phyloP scores from a whole-genome alignment of 2,888 invertebrate genomes.

The Escarpia spicata region DNA sequence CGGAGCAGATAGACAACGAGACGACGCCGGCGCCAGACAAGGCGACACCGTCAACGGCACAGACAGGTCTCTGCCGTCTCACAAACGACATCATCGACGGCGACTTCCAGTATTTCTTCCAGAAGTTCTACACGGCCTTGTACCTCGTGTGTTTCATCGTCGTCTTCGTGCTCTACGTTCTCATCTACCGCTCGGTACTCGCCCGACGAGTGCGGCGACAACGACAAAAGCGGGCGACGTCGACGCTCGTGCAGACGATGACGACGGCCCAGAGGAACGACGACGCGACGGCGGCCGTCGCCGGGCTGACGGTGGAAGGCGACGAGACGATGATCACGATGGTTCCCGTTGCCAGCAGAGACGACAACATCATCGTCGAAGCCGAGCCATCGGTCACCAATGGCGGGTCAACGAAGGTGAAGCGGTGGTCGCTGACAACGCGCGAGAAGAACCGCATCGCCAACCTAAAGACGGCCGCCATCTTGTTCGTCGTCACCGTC shows the following conservation, averaged over 20 bases:
- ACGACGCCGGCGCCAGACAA: background rate
- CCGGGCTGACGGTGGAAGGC: constrained; percentile 7
- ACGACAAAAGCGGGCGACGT: constrained; percentile 39
- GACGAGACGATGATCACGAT: constrained; percentile 17
- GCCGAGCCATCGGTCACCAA: constrained; percentile 14
- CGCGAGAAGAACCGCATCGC: constrained; percentile 45
- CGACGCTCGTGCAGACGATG: constrained; percentile 32
- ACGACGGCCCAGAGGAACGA: constrained; percentile 22
- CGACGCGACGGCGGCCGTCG: background rate
- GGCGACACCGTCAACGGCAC: background rate
- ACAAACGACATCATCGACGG: constrained; percentile 46
- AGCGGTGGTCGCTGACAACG: constrained; percentile 39
- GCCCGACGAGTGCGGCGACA: constrained; percentile 40
- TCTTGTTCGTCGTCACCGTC: constrained; percentile 63
- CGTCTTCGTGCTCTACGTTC: constrained; percentile 59
- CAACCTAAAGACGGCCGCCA: constrained; percentile 62
- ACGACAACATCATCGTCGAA: background rate
- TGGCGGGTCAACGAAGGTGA: constrained; percentile 47
- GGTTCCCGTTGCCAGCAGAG: constrained; percentile 7
- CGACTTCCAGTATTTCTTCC: constrained; percentile 51
- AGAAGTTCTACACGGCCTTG: constrained; percentile 57
- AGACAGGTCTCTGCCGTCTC: constrained; percentile 47
- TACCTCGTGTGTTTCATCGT: constrained; percentile 59
- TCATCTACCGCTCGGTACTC: constrained; percentile 59
- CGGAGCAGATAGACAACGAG: constrained; percentile 24